Percentiles rank a stretch among this genome's conserved stretches.
Conservation (phyloP, 1,140 invertebrate species). For the Mamestra configurata region DNA sequence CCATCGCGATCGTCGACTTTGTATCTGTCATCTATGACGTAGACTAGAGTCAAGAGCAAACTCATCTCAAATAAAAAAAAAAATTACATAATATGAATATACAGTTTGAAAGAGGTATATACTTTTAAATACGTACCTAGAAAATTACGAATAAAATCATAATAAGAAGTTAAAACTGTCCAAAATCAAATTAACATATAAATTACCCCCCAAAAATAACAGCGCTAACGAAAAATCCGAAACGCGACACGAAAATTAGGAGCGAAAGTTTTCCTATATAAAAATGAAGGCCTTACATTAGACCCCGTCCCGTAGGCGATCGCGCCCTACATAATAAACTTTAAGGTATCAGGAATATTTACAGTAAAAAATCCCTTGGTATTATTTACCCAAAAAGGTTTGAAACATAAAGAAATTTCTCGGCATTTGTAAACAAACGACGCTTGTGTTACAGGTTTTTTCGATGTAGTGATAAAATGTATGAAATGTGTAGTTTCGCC, state of each 20-base stretch:
- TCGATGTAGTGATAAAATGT: conserved; percentile 11
- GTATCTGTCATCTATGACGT: too few relatives aligned
- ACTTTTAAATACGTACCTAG: too few relatives aligned
- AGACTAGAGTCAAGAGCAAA: too few relatives aligned
- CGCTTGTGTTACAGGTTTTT: conserved; percentile 10
- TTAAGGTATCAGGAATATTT: conserved; percentile 44
- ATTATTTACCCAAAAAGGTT: conserved; percentile 55
- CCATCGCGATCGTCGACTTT: too few relatives aligned
- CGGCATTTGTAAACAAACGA: conserved; percentile 58
- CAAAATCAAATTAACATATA: not conserved
- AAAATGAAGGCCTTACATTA: conserved; percentile 25
- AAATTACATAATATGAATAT: too few relatives aligned
- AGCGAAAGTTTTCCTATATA: conserved; percentile 35
- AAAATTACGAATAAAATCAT: too few relatives aligned
- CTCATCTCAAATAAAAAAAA: too few relatives aligned
- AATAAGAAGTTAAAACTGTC: not conserved
- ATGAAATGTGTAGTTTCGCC: conserved; percentile 22
- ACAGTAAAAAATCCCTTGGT: conserved; percentile 39
- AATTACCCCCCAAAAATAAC: not conserved
- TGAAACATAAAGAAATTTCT: conserved; percentile 58
- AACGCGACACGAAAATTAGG: conserved; percentile 27
- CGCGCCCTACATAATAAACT: conserved; percentile 41
- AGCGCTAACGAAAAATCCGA: conserved; percentile 1
- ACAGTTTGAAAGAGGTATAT: too few relatives aligned
- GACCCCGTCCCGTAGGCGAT: conserved; percentile 11